phyloP scores from a whole-genome alignment of 2,888 invertebrate genomes.

The Eucera pruinosa region DNA sequence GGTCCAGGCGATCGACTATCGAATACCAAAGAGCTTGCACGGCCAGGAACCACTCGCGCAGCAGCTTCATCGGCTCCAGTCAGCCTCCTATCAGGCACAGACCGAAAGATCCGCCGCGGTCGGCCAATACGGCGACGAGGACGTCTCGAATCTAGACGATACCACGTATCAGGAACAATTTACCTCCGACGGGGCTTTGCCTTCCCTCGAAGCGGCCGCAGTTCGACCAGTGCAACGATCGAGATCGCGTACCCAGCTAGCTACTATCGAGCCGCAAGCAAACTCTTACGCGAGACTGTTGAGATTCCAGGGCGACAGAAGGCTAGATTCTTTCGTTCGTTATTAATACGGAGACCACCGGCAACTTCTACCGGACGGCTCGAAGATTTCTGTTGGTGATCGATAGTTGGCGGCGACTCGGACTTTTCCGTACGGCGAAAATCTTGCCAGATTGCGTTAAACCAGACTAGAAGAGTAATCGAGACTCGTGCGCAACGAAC shows the following conservation, averaged over 20 bases:
- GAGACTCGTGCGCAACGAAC: too few species aligned
- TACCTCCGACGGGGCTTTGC: background rate
- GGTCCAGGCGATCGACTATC: slow-evolving; percentile 78
- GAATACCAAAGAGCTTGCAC: slow-evolving; percentile 73
- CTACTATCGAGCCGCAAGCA: slow-evolving; percentile 69
- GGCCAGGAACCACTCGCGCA: slow-evolving; percentile 64
- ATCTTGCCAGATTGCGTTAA: too few species aligned
- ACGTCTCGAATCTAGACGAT: slow-evolving; percentile 25
- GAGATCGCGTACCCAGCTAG: slow-evolving; percentile 27
- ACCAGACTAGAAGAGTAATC: too few species aligned
- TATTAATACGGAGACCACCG: slow-evolving; percentile 52
- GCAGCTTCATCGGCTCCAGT: slow-evolving; percentile 65
- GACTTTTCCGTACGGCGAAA: too few species aligned
- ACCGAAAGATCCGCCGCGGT: slow-evolving; percentile 29
- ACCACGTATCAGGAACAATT: slow-evolving; percentile 36
- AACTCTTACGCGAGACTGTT: slow-evolving; percentile 75
- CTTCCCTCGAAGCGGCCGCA: background rate
- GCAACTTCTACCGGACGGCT: background rate
- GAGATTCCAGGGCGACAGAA: slow-evolving; percentile 75
- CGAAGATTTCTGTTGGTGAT: slow-evolving; percentile 19
- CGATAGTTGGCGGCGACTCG: too few species aligned
- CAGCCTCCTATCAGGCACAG: slow-evolving; percentile 35
- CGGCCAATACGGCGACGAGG: slow-evolving; percentile 34
- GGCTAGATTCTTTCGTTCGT: slow-evolving; percentile 75
- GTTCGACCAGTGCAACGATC: background rate